Evolutionary conservation across 2,113 vertebrate genomes (phyloP), one percentile per base, ranked within the genome.

Genomic region (Crotophaga sulcirostris): DNA sequence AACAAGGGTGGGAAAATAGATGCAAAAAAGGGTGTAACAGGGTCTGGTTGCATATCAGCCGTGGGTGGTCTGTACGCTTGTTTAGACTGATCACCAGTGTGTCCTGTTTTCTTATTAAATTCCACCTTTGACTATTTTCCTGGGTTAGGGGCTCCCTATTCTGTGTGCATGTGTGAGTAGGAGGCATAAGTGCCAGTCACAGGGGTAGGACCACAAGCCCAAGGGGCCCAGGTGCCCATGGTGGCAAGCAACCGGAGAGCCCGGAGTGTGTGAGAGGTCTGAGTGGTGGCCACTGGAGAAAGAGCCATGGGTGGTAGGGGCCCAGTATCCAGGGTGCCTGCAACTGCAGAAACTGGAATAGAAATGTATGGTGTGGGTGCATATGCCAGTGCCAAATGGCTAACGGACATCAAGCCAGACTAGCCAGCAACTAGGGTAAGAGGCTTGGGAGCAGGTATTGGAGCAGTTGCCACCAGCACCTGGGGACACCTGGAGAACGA

Each of bases 311-410:
- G 28, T 31, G 6, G 1, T 24, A 67, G n/a, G 8, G 10, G 36
- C 7, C 66, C 66, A 34, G 12, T 31, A 7, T 25, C 17, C 51
- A 74, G 13, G 6, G 10, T 64, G 20, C 3, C 67, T 84, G 56
- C 29, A 70, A 44, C 21, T 33, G 18, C 1, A 3, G 49, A 78
- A 60, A 36, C 45, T 45, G 60, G 52, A 55, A 6, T 6, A 42
- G 24, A 16, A 20, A 56, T 0, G 3, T 29, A 4, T 2, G 12
- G 25, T 34, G 24, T 36, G 29, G 16, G 5, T 36, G 12, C 3
- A 1, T 36, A n/a, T 8, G 33, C 13, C 49, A 49, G 31, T 12
- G 13, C 3, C 15, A 23, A 9, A 79, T 23, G 2, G 8, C 16
- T 33, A 84, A 26, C 0, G 8, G 73, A 23, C 34, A 9, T 25